Evolutionary conservation across 2,113 vertebrate genomes (phyloP).

Genomic region (Penelope pileata): DNA sequence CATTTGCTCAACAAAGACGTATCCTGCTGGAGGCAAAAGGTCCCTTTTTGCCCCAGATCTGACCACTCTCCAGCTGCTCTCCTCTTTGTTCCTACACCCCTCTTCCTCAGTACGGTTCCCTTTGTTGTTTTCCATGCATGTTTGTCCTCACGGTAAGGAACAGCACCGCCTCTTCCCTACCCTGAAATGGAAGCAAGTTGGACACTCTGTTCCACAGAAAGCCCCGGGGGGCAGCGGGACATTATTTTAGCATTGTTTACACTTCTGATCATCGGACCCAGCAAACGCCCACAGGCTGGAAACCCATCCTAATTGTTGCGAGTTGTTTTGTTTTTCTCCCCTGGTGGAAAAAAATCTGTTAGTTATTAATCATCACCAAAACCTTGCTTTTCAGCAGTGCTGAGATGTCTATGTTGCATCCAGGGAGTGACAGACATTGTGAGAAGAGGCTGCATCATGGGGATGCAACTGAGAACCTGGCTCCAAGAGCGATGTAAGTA

Average conservation of each 20-base stretch:
- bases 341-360: slow-evolving; percentile 75
- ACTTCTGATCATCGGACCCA: slow-evolving; percentile 70
- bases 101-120: background rate
- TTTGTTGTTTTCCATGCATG: background rate
- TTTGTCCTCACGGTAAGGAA: background rate
- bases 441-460: background rate
- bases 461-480: background rate
- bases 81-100: background rate
- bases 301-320: slow-evolving; percentile 65
- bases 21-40: background rate
- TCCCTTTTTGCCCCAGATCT: rapidly evolving
- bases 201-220: background rate
- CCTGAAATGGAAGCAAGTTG: slow-evolving; percentile 3
- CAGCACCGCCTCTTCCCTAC: slow-evolving; percentile 48
- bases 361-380: slow-evolving; percentile 75
- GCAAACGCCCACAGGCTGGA: slow-evolving; percentile 77
- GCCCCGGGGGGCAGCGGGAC: slow-evolving; percentile 49
- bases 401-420: background rate
- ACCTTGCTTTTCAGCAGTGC: slow-evolving; percentile 64
- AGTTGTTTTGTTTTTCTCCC: slow-evolving; percentile 63
- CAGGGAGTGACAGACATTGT: background rate
- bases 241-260: slow-evolving; percentile 79
- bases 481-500: background rate
- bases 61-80: background rate
- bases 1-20: rapidly evolving